These are phyloP conservation scores for Tetramorium simillimum DNA, from an alignment of 1,140 invertebrate genomes.

Conservation along the genomic window DNA sequence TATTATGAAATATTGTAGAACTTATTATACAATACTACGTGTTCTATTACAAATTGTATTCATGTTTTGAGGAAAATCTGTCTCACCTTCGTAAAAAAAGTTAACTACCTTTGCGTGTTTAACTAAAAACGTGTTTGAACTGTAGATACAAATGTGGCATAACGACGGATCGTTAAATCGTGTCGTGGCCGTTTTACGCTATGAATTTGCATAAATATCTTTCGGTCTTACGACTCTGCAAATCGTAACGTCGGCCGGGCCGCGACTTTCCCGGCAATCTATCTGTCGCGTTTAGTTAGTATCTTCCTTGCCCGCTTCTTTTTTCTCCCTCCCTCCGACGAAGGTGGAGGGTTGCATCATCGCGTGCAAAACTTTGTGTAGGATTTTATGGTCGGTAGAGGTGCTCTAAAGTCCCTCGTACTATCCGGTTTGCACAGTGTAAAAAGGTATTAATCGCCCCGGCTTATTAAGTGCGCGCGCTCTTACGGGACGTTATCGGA, in stretches of 20 bases:
- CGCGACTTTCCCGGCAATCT: conserved; percentile 55
- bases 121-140: conserved; percentile 7
- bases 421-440: conserved; percentile 57
- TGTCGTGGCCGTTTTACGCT: conserved; percentile 63
- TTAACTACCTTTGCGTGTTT: conserved; percentile 4
- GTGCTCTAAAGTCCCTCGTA: conserved; percentile 45
- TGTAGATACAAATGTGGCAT: conserved; percentile 49
- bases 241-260: not conserved
- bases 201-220: conserved; percentile 72
- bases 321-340: not conserved
- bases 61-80: not conserved
- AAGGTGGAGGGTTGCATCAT: conserved; percentile 60
- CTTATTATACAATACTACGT: not conserved
- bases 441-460: conserved; percentile 67
- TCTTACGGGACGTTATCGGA: conserved; percentile 67
- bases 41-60: not conserved
- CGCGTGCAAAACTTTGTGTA: conserved; percentile 65
- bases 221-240: conserved; percentile 30
- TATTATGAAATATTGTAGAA: not conserved
- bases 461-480: conserved; percentile 70
- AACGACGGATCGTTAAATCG: conserved; percentile 64
- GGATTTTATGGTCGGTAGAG: conserved; percentile 67
- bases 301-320: not conserved
- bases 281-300: conserved; percentile 48
- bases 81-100: not conserved